Base-by-base conservation (phyloP, 2,888 invertebrate genomes). In the Lithosia quadra region DNA sequence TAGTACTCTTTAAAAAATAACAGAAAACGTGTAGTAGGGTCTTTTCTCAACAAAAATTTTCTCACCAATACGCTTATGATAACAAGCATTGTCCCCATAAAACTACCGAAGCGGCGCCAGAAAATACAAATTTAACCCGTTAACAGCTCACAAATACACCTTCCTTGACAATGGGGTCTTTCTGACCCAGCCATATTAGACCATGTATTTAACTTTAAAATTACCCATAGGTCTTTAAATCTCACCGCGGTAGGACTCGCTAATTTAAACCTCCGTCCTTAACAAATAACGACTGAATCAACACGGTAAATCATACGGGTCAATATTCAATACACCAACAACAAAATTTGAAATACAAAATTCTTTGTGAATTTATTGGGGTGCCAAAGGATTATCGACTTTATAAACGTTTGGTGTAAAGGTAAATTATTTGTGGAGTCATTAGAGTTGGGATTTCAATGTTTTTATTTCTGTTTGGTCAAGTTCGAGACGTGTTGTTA, bases 221-320 rank as follows among this genome's bases (percentile, higher is more conserved):
- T 81, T 81, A 82, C 65, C 75, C 13, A 59, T 67, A 68, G 69
- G 80, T 88, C 90, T 91, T 91, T 89, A 86, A 79, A 78, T 77
- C 75, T 74, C 67, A 86, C 93, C 93, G 93, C 93, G 88, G 93
- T 94, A 94, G 93, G 84, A 92, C 86, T 84, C 85, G 93, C 93
- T 94, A 94, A 93, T 92, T 92, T 67, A 78, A 84, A 83, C 87
- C 82, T 73, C 84, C 85, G 87, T 93, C 93, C 93, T 93, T 86
- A 73, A 80, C 89, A 93, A 93, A 93, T 86, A 93, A 72, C 72
- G 75, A 74, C 80, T 83, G 85, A 90, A 88, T 84, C 87, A 92
- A 92, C 91, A 92, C 80, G 84, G 75, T 63, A 65, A 24, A 28
- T 34, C 58, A 15, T 66, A 80, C 81, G 70, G 88, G 87, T 87